These are phyloP conservation scores for Parambassis ranga DNA, from an alignment of 2,797 vertebrate species.

Conservation along the genomic window DNA sequence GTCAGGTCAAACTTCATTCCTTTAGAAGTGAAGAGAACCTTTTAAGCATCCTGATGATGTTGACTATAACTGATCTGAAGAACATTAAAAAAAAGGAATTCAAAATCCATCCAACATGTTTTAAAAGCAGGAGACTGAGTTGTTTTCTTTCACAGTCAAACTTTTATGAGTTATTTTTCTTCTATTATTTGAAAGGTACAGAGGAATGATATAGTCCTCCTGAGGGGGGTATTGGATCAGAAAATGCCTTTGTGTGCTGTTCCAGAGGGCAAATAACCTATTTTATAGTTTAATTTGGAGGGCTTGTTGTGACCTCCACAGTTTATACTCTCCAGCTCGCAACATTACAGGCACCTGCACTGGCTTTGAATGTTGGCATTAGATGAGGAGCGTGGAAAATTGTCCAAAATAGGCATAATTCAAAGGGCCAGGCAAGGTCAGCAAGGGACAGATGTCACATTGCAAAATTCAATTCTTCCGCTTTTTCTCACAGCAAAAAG, in stretches of 20 bases:
- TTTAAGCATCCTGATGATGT: too few relatives aligned
- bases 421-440: constrained; percentile 5
- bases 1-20: too few relatives aligned
- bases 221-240: background rate
- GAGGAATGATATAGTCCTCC: background rate
- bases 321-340: background rate
- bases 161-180: background rate
- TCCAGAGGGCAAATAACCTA: background rate
- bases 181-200: background rate
- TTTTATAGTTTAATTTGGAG: background rate
- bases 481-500: background rate
- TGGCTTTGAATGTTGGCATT: background rate
- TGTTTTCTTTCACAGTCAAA: too few relatives aligned
- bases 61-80: too few relatives aligned
- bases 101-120: too few relatives aligned
- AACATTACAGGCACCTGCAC: background rate
- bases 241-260: background rate
- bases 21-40: too few relatives aligned
- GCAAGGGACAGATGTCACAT: constrained; percentile 5
- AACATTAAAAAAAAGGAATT: too few relatives aligned
- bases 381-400: background rate
- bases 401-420: background rate
- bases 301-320: background rate
- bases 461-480: constrained; percentile 3
- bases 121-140: too few relatives aligned